A percentile compares a stretch with the other conserved stretches of the same genome.
These are phyloP conservation scores for Melanotaenia duboulayi DNA, from an alignment of 2,113 vertebrate species.

Conservation along the genomic window DNA sequence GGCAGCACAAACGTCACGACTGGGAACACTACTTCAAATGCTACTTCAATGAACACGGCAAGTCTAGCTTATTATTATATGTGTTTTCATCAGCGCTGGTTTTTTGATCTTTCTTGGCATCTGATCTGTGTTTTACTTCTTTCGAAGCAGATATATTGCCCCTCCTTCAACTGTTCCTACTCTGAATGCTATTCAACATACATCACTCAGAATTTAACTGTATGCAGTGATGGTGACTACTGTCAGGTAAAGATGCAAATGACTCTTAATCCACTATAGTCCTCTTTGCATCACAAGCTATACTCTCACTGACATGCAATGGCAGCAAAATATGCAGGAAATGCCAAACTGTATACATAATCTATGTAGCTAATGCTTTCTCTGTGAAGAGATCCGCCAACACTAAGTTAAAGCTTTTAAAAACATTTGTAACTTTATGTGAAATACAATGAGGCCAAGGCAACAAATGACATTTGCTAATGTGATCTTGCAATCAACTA, in stretches of 20 bases:
- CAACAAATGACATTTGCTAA: not conserved
- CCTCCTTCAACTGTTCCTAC: constrained; percentile 72
- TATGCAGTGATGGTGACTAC: constrained; percentile 35
- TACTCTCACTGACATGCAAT: not conserved
- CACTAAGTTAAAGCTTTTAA: not conserved
- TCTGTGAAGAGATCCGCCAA: not conserved
- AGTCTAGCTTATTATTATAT: constrained; percentile 22
- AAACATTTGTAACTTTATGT: not conserved
- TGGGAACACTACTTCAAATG: constrained; percentile 8
- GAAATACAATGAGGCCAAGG: not conserved
- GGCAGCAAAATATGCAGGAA: not conserved
- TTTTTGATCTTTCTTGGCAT: not conserved
- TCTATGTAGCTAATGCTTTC: not conserved
- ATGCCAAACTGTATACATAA: not conserved
- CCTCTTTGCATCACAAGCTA: no score
- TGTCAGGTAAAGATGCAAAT: constrained; percentile 77
- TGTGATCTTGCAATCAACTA: constrained; percentile 61
- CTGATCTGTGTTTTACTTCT: constrained; percentile 11
- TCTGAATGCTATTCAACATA: constrained; percentile 74
- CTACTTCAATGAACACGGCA: constrained; percentile 35
- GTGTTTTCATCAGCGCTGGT: not conserved
- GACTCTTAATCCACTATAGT: not conserved
- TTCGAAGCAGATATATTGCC: constrained; percentile 71
- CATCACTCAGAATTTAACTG: constrained; percentile 37
- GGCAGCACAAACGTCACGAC: not conserved